Evolutionary conservation across 1,140 invertebrate genomes (phyloP).

Genomic region (Pseudachorutes palmiensis): DNA sequence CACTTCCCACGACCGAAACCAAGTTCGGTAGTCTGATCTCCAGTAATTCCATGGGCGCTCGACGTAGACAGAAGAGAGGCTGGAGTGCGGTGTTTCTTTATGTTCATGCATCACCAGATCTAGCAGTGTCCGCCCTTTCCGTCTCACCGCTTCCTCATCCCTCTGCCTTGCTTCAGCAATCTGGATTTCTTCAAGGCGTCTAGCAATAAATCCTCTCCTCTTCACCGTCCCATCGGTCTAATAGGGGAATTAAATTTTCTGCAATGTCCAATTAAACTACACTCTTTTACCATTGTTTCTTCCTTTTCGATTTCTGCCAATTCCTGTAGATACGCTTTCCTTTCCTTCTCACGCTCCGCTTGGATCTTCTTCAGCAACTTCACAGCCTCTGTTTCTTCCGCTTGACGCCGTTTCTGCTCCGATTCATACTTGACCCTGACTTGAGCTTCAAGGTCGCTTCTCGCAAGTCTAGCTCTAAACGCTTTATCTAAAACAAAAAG

Average conservation of each 20-base stretch:
- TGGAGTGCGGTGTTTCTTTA: background rate
- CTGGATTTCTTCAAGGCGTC: conserved; percentile 33
- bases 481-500: conserved; percentile 14
- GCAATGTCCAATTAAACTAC: background rate
- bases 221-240: conserved; percentile 30
- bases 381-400: conserved; percentile 27
- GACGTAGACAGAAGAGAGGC: background rate
- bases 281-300: conserved; percentile 21
- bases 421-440: conserved; percentile 27
- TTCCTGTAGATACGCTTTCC: conserved; percentile 30
- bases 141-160: conserved; percentile 25
- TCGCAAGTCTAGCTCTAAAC: conserved; percentile 22
- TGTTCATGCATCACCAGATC: too few species aligned
- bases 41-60: conserved; percentile 21
- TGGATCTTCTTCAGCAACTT: conserved; percentile 31
- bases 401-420: conserved; percentile 27
- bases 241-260: conserved; percentile 8
- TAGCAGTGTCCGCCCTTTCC: conserved; percentile 5
- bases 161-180: conserved; percentile 25
- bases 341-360: conserved; percentile 29
- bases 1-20: conserved; percentile 27
- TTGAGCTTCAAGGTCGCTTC: conserved; percentile 31
- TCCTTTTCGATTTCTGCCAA: conserved; percentile 12
- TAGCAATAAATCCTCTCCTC: conserved; percentile 24
- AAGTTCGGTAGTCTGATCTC: background rate